Percentiles rank a stretch among this genome's conserved stretches.
Conservation (phyloP, 2,113 vertebrate genomes). For the Phalacrocorax aristotelis region DNA sequence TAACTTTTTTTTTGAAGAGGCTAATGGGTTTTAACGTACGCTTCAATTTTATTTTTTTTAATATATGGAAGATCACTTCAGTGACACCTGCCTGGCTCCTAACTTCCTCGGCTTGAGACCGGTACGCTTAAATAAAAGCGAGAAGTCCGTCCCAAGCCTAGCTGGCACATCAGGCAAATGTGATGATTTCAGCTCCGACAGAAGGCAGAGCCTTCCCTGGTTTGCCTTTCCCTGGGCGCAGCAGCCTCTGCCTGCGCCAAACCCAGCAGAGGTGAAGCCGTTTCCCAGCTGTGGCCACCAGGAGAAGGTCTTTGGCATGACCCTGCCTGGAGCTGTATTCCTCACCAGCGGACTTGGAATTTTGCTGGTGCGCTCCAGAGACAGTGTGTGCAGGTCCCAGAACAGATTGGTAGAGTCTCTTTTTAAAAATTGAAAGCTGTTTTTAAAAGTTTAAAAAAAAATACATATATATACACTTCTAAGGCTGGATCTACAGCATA, state of each 20-base stretch:
- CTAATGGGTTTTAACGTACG: background rate
- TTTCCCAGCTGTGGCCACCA: background rate
- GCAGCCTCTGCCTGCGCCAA: background rate
- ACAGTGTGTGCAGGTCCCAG: background rate
- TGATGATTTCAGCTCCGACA: background rate
- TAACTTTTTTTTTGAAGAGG: background rate
- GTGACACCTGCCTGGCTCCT: conserved; percentile 33
- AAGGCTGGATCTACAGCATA: conserved; percentile 47
- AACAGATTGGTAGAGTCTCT: conserved; percentile 42
- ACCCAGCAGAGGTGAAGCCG: background rate
- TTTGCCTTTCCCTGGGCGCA: background rate
- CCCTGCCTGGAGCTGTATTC: background rate
- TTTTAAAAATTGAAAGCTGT: conserved; percentile 6
- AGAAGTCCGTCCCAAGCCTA: background rate
- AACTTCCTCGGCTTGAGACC: background rate
- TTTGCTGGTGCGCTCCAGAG: background rate
- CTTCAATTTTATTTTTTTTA: background rate
- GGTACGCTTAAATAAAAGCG: background rate
- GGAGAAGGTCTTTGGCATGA: background rate
- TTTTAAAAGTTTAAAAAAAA: background rate
- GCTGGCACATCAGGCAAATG: background rate
- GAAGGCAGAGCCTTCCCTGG: background rate
- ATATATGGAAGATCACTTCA: background rate
- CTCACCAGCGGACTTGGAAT: background rate
- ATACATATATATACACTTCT: background rate